phyloP scores from a whole-genome alignment of 2,888 invertebrate genomes.

The Eudasyphora cyanicolor region DNA sequence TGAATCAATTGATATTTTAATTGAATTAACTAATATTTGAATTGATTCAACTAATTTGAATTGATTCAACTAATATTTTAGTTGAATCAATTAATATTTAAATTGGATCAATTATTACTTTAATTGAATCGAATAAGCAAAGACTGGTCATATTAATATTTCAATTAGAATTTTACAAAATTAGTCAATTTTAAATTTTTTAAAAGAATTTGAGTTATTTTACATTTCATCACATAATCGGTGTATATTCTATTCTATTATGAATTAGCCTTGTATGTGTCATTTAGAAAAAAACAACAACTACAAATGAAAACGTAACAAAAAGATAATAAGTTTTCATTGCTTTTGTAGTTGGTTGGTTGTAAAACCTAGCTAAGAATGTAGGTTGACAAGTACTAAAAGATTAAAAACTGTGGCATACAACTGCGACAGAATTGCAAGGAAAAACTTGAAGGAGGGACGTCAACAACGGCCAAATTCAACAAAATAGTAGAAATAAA shows the following conservation, averaged over 20 bases:
- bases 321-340: conserved; percentile 28
- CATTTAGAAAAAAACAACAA: conserved; percentile 33
- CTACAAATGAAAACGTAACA: not conserved
- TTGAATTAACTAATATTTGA: too few species aligned
- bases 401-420: conserved; percentile 26
- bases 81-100: too few species aligned
- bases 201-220: too few species aligned
- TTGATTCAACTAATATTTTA: too few species aligned
- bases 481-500: too few species aligned
- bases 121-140: too few species aligned
- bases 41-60: too few species aligned
- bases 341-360: conserved; percentile 20
- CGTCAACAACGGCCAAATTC: not conserved
- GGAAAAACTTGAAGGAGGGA: not conserved
- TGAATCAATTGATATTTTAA: too few species aligned
- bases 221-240: not conserved
- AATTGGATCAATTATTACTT: too few species aligned
- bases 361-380: conserved; percentile 27
- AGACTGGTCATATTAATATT: too few species aligned
- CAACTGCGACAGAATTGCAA: not conserved
- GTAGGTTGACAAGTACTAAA: conserved; percentile 49
- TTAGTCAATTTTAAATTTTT: too few species aligned
- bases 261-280: conserved; percentile 55
- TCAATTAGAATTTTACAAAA: too few species aligned
- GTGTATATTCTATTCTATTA: conserved; percentile 20